These are phyloP conservation scores for Rattus rattus DNA, from an alignment of 2,113 vertebrate genomes.

Conservation along the genomic window DNA sequence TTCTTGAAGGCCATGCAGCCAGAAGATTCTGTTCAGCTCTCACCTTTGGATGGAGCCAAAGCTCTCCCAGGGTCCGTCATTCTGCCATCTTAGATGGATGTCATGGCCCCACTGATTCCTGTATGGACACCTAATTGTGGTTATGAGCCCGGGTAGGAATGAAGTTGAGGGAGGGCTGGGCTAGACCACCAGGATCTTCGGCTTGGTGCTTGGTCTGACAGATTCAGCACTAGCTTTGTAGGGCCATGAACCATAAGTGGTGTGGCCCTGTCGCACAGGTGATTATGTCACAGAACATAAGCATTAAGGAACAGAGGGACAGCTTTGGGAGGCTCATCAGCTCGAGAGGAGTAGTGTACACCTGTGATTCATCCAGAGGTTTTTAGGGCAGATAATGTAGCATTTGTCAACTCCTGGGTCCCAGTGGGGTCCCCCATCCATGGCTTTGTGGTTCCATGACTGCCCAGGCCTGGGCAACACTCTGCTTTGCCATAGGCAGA, in stretches of 20 bases:
- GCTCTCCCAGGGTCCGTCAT: accelerated
- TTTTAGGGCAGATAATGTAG: not conserved
- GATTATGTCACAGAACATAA: accelerated
- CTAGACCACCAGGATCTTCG: not conserved
- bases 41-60: accelerated
- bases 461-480: not conserved
- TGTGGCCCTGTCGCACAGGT: accelerated
- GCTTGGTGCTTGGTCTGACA: not conserved
- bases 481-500: accelerated
- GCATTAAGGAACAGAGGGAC: not conserved
- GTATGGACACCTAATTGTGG: not conserved
- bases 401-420: accelerated
- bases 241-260: not conserved
- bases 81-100: not conserved
- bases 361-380: no score
- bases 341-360: accelerated
- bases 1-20: not conserved
- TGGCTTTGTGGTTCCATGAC: accelerated
- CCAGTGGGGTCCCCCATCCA: accelerated
- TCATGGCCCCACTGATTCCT: not conserved
- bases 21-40: not conserved
- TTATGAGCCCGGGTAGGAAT: not conserved
- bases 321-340: not conserved
- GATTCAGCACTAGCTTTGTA: no score
- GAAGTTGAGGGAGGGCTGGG: no score